Percentiles rank a stretch among this genome's conserved stretches.
phyloP scores from a whole-genome alignment of 2,888 invertebrate species.

The Macrosoma leucophasiata region DNA sequence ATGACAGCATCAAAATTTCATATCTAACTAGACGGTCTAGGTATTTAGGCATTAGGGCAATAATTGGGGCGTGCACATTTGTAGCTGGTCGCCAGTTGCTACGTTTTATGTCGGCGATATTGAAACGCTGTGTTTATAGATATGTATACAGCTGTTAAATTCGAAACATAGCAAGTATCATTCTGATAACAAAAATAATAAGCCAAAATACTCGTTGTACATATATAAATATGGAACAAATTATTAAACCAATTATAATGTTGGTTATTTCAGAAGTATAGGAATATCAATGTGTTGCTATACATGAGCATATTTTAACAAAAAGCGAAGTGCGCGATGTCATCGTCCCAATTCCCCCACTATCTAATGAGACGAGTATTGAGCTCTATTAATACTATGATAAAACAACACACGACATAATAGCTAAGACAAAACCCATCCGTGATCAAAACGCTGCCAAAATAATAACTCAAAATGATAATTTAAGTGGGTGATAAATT shows the following conservation, averaged over 20 bases:
- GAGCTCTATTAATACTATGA: slow-evolving; percentile 56
- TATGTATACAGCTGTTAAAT: no score
- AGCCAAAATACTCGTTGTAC: no score
- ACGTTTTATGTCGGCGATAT: slow-evolving; percentile 20
- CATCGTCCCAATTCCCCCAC: slow-evolving; percentile 58
- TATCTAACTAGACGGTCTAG: slow-evolving; percentile 38
- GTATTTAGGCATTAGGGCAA: slow-evolving; percentile 30
- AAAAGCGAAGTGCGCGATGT: slow-evolving; percentile 47
- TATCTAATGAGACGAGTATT: slow-evolving; percentile 53
- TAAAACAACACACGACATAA: slow-evolving; percentile 42
- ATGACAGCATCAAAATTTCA: slow-evolving; percentile 45
- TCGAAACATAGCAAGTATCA: no score
- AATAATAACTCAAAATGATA: slow-evolving; percentile 55
- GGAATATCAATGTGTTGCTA: no score
- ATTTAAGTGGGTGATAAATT: no score
- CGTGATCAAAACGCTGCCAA: slow-evolving; percentile 58
- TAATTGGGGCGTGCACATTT: slow-evolving; percentile 33
- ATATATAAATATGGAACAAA: no score
- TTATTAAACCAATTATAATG: no score
- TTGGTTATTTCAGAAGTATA: no score
- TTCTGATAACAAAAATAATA: no score
- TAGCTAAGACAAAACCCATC: slow-evolving; percentile 57
- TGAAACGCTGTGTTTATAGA: slow-evolving; percentile 15
- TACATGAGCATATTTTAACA: no score
- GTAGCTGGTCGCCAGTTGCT: slow-evolving; percentile 12